Base-by-base conservation (phyloP, 2,113 vertebrate species). In the Tachycineta bicolor region DNA sequence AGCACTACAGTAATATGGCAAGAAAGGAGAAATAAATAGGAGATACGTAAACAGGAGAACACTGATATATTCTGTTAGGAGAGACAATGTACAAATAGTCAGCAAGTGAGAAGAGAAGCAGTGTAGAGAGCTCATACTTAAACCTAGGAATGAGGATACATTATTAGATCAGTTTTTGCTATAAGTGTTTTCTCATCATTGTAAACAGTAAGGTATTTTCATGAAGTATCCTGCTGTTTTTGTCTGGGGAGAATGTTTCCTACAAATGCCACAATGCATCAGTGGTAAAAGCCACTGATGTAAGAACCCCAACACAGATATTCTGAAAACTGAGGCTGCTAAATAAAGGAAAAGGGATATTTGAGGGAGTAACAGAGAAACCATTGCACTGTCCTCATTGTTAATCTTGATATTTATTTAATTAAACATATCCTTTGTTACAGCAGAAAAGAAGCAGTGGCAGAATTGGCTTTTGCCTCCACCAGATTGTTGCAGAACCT, bases 391-490 rank as follows among this genome's bases (percentile, higher is more conserved):
- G 31, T 84, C 50, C 65, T 91, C 18, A 71, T 76, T 79, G 55
- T 92, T 93, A 80, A 84, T 84, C 60, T 78, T 49, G 50, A 34
- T 92, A 89, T 76, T 92, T 91, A 55, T 93, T 79, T 90, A 84
- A 89, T 90, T 88, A 94, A 96, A 86, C 44, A 58, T 64, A 89
- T 64, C 77, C 62, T 96, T 93, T 93, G 78, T 95, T 87, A 59
- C 52, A 87, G 41, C 37, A 75, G 80, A 91, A 95, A 86, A 81
- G 76, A 73, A 59, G 26, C 75, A 60, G 68, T 82, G 77, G 52
- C 71, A 86, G 84, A 93, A 91, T 78, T 90, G 91, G 78, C 91
- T 90, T 96, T 94, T 87, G 65, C 78, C 78, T 93, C 59, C 31
- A 71, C 82, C 89, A 94, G 82, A 62, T 86, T 93, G 81, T 89